Percentiles rank a stretch among this genome's conserved stretches.
These are phyloP conservation scores for Drosophila basisetae DNA, from an alignment of 2,888 invertebrate species.

Conservation along the genomic window DNA sequence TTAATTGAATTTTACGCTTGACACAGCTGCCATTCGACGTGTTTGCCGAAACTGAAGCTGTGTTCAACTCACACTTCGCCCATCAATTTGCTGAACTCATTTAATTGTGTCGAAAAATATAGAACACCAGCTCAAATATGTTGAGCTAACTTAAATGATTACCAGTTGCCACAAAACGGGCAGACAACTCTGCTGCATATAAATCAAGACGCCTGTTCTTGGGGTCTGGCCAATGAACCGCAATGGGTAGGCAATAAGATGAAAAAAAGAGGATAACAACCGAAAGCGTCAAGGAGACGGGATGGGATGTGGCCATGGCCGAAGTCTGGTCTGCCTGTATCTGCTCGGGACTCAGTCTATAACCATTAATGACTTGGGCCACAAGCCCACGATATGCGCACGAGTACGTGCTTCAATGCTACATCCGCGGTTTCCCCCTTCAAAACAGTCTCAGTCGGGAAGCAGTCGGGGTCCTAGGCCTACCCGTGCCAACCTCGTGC, in stretches of 20 bases:
- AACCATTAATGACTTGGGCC: constrained; percentile 78
- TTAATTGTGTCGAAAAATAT: constrained; percentile 58
- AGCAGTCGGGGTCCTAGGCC: constrained; percentile 25
- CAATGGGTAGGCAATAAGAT: constrained; percentile 26
- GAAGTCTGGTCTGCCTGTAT: constrained; percentile 14
- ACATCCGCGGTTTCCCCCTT: constrained; percentile 16
- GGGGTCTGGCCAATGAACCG: constrained; percentile 72
- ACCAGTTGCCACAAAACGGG: constrained; percentile 31
- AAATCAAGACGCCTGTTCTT: constrained; percentile 62
- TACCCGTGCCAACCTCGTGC: constrained; percentile 8
- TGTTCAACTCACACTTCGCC: constrained; percentile 14
- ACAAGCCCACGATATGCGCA: constrained; percentile 56
- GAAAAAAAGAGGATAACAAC: constrained; percentile 16
- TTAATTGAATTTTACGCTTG: constrained; percentile 76
- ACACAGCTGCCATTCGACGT: constrained; percentile 46
- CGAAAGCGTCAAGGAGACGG: constrained; percentile 5
- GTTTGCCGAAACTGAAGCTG: constrained; percentile 6
- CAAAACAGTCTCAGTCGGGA: not conserved
- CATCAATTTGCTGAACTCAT: constrained; percentile 44
- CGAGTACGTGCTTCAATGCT: constrained; percentile 62
- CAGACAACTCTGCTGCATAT: constrained; percentile 44
- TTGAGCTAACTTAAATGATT: constrained; percentile 64
- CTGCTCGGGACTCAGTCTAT: constrained; percentile 51
- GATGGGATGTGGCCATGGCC: constrained; percentile 7
- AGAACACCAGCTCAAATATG: constrained; percentile 35